Evolutionary conservation across 2,888 invertebrate species (phyloP), one percentile per base, ranked within the genome.

Genomic region (Callyntrura sp.): DNA sequence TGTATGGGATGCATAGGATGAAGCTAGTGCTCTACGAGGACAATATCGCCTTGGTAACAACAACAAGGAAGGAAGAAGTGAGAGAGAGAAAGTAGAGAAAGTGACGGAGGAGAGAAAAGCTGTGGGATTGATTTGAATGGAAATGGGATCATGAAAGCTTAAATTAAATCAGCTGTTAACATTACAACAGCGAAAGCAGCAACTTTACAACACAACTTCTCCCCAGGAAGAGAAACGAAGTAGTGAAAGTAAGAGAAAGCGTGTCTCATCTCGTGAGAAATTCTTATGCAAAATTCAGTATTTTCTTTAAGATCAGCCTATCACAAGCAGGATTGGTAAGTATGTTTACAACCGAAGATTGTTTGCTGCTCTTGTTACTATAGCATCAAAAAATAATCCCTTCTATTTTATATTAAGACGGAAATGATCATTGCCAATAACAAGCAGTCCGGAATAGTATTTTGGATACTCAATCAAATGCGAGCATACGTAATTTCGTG

Each of bases 151-250:
- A 84, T 60, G 83, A 84, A 35, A 84, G 70, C 83, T 84, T 43
- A 84, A 84, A 84, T 84, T 84, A 84, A 84, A 84, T 84, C 83
- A 84, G 51, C 83, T 84, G 83, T 84, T 84, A 84, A 82, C n/a
- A 70, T 17, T 43, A 70, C 8, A 45, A 35, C 3, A 17, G 14
- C 6, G 5, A 68, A n/a, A 35, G n/a, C 68, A 35, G 11, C 17
- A n/a, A n/a, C n/a, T n/a, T n/a, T n/a, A n/a, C n/a, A n/a, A n/a
- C 17, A 6, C 25, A 11, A 2, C 8, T 3, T n/a, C 1, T 11
- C 17, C 17, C 2, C 1, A 25, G 23, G 12, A 25, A 23, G 25
- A n/a, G 60, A 60, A 8, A 20, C 60, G 12, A 60, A 17, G 60
- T n/a, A n/a, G n/a, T n/a, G n/a, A n/a, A n/a, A n/a, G 17, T 17